These are phyloP conservation scores for Crocallis elinguaria DNA, from an alignment of 2,888 invertebrate genomes.

Conservation along the genomic window DNA sequence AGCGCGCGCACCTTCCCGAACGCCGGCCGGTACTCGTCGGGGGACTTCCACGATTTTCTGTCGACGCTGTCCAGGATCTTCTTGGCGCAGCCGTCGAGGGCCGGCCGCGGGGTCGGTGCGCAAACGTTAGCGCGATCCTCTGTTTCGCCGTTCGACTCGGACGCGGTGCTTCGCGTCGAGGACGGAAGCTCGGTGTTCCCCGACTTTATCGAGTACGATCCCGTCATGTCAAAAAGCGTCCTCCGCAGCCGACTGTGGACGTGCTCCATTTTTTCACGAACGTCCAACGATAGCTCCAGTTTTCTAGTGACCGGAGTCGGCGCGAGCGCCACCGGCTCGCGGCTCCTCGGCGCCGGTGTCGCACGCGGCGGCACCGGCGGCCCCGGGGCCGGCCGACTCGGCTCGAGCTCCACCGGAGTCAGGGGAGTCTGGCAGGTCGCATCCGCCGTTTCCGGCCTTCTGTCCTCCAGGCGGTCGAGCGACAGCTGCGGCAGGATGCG, in stretches of 20 bases:
- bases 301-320: slow-evolving; percentile 43
- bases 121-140: slow-evolving; percentile 10
- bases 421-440: slow-evolving; percentile 72
- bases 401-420: slow-evolving; percentile 45
- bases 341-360: slow-evolving; percentile 31
- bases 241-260: slow-evolving; percentile 67
- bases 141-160: slow-evolving; percentile 64
- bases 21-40: slow-evolving; percentile 88
- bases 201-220: slow-evolving; percentile 66
- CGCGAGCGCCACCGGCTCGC: neutral
- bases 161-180: slow-evolving; percentile 68
- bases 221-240: slow-evolving; percentile 65
- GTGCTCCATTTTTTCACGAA: slow-evolving; percentile 58
- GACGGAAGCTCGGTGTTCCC: slow-evolving; percentile 69
- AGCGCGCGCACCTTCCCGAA: slow-evolving; percentile 89
- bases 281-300: slow-evolving; percentile 60
- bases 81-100: slow-evolving; percentile 60
- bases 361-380: slow-evolving; percentile 34
- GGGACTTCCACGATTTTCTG: slow-evolving; percentile 88
- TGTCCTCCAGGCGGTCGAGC: slow-evolving; percentile 65
- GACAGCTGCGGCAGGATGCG: slow-evolving; percentile 76
- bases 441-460: slow-evolving; percentile 65
- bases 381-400: slow-evolving; percentile 6
- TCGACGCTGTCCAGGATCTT: slow-evolving; percentile 68
- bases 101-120: slow-evolving; percentile 18